Evolutionary conservation across 2,113 vertebrate genomes (phyloP), one percentile per base, ranked within the genome.

Genomic region (Mesocricetus auratus): DNA sequence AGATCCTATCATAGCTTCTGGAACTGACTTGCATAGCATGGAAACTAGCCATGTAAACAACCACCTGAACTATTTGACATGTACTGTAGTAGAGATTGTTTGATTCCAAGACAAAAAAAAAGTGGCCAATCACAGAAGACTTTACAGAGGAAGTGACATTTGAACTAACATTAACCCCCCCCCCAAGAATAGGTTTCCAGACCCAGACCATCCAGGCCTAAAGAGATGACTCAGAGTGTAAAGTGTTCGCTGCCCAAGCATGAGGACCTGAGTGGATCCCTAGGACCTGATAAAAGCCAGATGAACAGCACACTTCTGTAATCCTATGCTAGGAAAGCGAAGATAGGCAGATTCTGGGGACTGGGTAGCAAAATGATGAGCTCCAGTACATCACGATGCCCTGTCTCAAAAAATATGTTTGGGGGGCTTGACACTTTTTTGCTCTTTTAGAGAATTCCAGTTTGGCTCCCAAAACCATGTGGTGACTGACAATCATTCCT

Each of bases 1-100:
- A 82, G 45, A 96, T 36, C 15, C 71, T 77, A 95, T 21, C n/a
- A 82, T 21, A 91, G n/a, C 56, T 92, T 92, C 82, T 92, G 79
- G 45, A 93, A 94, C 47, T 79, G 42, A 91, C 60, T 86, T 75
- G n/a, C 21, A 47, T 12, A 33, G 29, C 39, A 47, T 66, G 60
- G 68, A 17, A 36, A 26, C 22, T 47, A 68, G 62, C 66, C 82
- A 95, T 39, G 33, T 77, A 91, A 94, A 94, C 62, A 81, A 90
- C 10, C 21, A 83, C n/a, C 26, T 82, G 73, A 86, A 82, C 83
- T 95, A 58, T 66, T 33, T 75, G 24, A 12, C 89, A 88, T 85
- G 29, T 93, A 9, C 86, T 83, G 83, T 10, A 31, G 24, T 29
- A 85, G 19, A 64, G 69, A 75, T 17, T 17, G 7, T 64, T 92